Evolutionary conservation across 2,888 invertebrate genomes (phyloP).

Genomic region (Xylocampa areola): DNA sequence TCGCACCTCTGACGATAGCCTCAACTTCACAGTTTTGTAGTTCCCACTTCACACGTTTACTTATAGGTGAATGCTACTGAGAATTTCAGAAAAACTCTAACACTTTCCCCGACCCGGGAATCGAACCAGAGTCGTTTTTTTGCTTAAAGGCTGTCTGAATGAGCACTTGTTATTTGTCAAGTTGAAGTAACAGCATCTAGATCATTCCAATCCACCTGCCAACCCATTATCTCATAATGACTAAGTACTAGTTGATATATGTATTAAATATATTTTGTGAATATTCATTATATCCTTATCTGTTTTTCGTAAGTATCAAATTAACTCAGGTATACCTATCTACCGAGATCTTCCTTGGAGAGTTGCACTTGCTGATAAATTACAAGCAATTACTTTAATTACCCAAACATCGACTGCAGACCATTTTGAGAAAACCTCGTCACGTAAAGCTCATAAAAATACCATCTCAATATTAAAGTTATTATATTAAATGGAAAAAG

Average conservation of each 20-base stretch:
- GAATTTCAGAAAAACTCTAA: too few species aligned
- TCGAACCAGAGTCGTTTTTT: too few species aligned
- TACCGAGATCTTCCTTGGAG: constrained; percentile 14
- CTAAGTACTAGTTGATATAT: too few species aligned
- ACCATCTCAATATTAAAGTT: too few species aligned
- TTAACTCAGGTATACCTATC: not conserved
- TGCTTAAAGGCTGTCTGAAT: too few species aligned
- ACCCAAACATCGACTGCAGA: not conserved
- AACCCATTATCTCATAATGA: not conserved
- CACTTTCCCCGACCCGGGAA: too few species aligned
- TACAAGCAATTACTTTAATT: constrained; percentile 31
- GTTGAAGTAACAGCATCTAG: not conserved
- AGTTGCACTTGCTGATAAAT: constrained; percentile 24
- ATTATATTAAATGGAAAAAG: too few species aligned
- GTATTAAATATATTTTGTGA: not conserved
- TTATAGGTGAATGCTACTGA: too few species aligned
- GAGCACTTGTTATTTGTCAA: too few species aligned
- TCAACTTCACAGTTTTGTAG: constrained; percentile 14
- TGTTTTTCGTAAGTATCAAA: not conserved
- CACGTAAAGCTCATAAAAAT: constrained; percentile 29
- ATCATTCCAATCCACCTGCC: constrained; percentile 1
- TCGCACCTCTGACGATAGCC: constrained; percentile 37
- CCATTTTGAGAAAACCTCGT: constrained; percentile 10
- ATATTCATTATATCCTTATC: not conserved
- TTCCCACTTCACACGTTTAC: constrained; percentile 13